Evolutionary conservation across 1,140 invertebrate genomes (phyloP).

Genomic region (Neodiprion virginianus): DNA sequence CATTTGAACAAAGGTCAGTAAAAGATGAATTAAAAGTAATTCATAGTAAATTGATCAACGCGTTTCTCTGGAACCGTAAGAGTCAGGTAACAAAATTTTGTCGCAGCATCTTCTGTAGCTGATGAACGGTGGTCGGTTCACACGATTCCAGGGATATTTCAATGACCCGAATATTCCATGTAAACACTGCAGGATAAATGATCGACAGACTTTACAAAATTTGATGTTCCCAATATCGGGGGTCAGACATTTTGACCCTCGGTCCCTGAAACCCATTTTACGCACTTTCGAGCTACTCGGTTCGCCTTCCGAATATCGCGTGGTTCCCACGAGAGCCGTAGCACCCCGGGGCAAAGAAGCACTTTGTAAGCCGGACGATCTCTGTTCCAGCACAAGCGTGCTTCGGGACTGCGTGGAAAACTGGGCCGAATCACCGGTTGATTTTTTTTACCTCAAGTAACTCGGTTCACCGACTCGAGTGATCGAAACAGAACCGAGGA

Average conservation of each 20-base stretch:
- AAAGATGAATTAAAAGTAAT: too few species aligned
- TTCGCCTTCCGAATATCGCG: background rate
- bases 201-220: background rate
- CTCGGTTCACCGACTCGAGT: background rate
- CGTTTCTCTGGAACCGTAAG: too few species aligned
- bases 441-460: background rate
- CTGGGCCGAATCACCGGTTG: background rate
- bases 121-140: too few species aligned
- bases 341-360: background rate
- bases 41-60: too few species aligned
- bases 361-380: constrained; percentile 1
- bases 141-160: too few species aligned
- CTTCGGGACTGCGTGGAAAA: background rate
- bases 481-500: background rate
- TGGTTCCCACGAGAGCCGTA: background rate
- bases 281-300: background rate
- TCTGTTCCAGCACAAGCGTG: background rate
- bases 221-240: background rate
- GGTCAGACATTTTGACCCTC: background rate
- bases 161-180: too few species aligned
- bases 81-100: too few species aligned
- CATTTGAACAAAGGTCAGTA: too few species aligned
- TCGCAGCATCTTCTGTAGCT: too few species aligned
- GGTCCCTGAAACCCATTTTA: background rate
- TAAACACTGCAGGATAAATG: too few species aligned